Conservation (phyloP, 1,140 invertebrate genomes). For the Platyura marginata region DNA sequence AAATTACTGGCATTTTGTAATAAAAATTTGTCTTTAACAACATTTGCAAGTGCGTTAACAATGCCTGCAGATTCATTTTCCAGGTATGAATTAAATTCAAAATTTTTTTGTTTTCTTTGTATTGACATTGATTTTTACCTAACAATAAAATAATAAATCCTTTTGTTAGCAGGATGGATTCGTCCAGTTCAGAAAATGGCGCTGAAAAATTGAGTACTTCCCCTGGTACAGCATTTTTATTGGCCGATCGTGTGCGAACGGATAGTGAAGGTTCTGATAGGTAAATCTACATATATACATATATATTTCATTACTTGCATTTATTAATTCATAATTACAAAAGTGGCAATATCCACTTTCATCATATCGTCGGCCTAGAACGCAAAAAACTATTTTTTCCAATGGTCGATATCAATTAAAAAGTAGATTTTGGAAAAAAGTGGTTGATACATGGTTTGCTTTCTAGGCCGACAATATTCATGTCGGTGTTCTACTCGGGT, state of each 20-base stretch:
- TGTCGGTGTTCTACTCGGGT: neutral
- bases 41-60: conserved; percentile 2
- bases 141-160: conserved; percentile 1
- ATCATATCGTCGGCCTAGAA: neutral
- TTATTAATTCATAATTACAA: neutral
- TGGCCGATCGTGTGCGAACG: conserved; percentile 10
- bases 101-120: neutral
- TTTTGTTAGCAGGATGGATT: conserved; percentile 11
- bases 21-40: too few species aligned
- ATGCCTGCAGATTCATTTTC: conserved; percentile 11
- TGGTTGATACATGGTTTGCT: too few species aligned
- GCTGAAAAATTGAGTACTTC: conserved; percentile 5
- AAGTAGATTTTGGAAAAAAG: too few species aligned
- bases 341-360: neutral
- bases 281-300: conserved; percentile 4
- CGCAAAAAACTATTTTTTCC: neutral
- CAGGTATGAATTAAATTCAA: conserved; percentile 5
- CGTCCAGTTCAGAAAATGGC: conserved; percentile 7
- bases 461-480: neutral
- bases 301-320: neutral
- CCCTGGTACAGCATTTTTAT: conserved; percentile 4
- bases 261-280: conserved; percentile 21
- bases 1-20: too few species aligned
- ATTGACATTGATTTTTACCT: neutral
- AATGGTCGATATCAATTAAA: neutral